phyloP scores from a whole-genome alignment of 2,797 vertebrate genomes.

The Enteromius afrohamiltoni region DNA sequence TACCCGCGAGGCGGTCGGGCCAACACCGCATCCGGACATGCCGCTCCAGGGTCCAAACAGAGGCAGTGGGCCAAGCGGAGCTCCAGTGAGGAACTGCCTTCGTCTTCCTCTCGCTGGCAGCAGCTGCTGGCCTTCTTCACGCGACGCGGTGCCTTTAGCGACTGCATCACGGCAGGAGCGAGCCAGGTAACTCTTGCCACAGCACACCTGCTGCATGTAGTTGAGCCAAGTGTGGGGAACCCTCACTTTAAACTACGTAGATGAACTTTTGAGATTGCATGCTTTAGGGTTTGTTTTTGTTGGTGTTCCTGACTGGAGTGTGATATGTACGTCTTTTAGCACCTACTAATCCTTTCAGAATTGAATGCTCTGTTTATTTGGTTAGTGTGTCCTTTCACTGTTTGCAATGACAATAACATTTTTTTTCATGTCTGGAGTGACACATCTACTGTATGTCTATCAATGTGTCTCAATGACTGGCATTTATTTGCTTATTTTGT shows the following conservation, averaged over 20 bases:
- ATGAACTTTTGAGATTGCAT: not conserved
- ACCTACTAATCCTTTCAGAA: not conserved
- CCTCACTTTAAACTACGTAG: not conserved
- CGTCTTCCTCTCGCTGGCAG: slow-evolving; percentile 90
- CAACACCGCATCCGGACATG: slow-evolving; percentile 76
- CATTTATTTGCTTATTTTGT: slow-evolving; percentile 22
- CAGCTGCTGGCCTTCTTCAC: slow-evolving; percentile 94
- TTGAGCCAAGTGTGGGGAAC: slow-evolving; percentile 9
- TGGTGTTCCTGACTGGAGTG: not conserved
- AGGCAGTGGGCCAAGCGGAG: slow-evolving; percentile 90
- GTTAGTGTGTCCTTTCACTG: slow-evolving; percentile 16
- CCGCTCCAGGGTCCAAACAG: slow-evolving; percentile 83
- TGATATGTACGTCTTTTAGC: not conserved
- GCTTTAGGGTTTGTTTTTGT: not conserved
- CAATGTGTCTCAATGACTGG: not conserved
- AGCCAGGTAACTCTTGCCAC: slow-evolving; percentile 84
- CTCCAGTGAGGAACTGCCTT: slow-evolving; percentile 87
- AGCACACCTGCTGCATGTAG: slow-evolving; percentile 51
- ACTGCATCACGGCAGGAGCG: slow-evolving; percentile 91
- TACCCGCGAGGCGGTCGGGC: slow-evolving; percentile 89
- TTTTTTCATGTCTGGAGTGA: not conserved
- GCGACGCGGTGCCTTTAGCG: slow-evolving; percentile 91
- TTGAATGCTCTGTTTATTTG: not conserved
- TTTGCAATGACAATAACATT: not conserved
- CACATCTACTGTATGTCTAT: not conserved